Conservation (phyloP, 2,797 vertebrate genomes). For the Myotis daubentonii region DNA sequence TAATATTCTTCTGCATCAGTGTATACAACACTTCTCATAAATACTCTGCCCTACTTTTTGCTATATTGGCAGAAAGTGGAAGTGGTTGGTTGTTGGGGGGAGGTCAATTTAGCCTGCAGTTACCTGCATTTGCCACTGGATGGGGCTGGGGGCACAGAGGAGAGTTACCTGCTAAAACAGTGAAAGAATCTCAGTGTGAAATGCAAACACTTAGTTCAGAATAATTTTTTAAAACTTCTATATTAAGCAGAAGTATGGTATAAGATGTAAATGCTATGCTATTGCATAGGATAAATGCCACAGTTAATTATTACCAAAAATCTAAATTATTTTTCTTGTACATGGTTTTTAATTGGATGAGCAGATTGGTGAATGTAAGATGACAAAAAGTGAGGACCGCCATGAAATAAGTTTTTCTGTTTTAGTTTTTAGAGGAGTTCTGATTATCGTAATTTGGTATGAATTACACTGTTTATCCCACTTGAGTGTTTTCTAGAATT, state of each 20-base stretch:
- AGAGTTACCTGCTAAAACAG: not conserved
- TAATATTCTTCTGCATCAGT: not conserved
- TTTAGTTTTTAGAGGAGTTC: conserved; percentile 24
- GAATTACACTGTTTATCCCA: not conserved
- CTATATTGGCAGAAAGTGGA: not conserved
- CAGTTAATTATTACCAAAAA: conserved; percentile 33
- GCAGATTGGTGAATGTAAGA: not conserved
- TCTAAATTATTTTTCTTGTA: not conserved
- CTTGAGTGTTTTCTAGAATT: conserved; percentile 33
- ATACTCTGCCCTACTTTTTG: not conserved
- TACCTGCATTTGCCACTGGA: not conserved
- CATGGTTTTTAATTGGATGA: conserved; percentile 30
- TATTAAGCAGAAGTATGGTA: not conserved
- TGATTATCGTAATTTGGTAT: not conserved
- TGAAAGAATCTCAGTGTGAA: not conserved
- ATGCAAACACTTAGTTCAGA: not conserved
- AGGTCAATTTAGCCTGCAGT: not conserved
- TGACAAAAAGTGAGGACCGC: not conserved
- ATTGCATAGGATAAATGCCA: not conserved
- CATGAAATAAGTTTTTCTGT: not conserved
- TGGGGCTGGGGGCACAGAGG: not conserved
- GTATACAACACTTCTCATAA: not conserved
- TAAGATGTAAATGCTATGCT: not conserved
- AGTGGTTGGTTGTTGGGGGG: not conserved
- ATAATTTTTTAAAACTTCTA: not conserved